Evolutionary conservation across 2,797 vertebrate species (phyloP), one percentile per base, ranked within the genome.

Genomic region (Acanthiza pusilla): DNA sequence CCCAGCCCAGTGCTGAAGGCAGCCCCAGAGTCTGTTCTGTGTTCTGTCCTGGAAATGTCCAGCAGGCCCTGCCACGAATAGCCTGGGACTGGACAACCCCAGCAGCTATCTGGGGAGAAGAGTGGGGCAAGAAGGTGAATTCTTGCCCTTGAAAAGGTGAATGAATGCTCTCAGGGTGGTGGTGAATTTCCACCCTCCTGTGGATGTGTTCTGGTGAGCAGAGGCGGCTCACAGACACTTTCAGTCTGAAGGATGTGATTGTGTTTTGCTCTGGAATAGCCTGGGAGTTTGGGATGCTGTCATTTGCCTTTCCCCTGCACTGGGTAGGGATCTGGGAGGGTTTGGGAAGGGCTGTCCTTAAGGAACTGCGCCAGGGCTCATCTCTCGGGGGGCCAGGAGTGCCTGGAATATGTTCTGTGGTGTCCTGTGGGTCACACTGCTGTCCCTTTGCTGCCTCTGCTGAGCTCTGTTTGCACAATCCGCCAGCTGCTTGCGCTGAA

Each of bases 1-100:
- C 91, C 18, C 62, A 45, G 62, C 12, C 36, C 55, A 88, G 47
- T n/a, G 85, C 89, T 93, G 86, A 76, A 88, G 82, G 90, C 91
- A 92, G 74, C 84, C 92, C 93, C 30, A 27, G 58, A 80, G 80
- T 25, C 54, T 16, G 77, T 75, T 88, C 9, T 22, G 40, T 78
- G 57, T 55, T 86, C 86, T 91, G 88, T 82, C 89, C 85, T 90
- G 67, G 54, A 92, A 65, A 58, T 71, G 73, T 55, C 26, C 74
- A 91, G 67, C 60, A 83, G 34, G 8, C 18, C 61, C 63, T 78
- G 72, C 83, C 53, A 45, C 51, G 91, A 93, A 88, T 34, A 92
- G 71, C 4, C 22, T 62, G 58, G 67, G 67, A 43, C 48, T 38
- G 51, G 51, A 34, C 32, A 62, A 22, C 8, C 27, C 1, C 21